A percentile compares a stretch with the other conserved stretches of the same genome.
Conservation (phyloP, 2,113 vertebrate species). For the Epinephelus lanceolatus region DNA sequence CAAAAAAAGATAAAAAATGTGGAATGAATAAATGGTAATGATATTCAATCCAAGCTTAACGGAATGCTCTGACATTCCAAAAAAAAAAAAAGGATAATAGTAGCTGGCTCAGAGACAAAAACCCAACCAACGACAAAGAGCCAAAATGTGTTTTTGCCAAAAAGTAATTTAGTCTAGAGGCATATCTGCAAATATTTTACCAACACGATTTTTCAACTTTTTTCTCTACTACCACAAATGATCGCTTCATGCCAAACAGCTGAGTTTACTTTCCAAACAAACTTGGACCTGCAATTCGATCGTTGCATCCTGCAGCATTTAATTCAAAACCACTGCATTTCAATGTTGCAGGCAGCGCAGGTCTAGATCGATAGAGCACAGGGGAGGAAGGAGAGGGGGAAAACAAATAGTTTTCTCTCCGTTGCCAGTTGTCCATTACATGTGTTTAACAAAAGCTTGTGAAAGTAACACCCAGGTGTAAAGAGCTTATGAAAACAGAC, state of each 20-base stretch:
- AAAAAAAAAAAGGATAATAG: conserved; percentile 38
- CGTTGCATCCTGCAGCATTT: conserved; percentile 17
- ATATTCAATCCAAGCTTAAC: conserved; percentile 37
- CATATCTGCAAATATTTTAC: conserved; percentile 55
- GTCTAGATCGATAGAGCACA: background rate
- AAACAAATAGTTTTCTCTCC: conserved; percentile 46
- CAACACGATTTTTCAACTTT: conserved; percentile 43
- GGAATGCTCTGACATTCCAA: conserved; percentile 50
- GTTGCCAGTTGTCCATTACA: conserved; percentile 76
- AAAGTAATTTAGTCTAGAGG: conserved; percentile 46
- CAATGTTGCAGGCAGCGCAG: background rate
- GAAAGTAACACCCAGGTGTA: conserved; percentile 74
- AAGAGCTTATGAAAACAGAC: conserved; percentile 77
- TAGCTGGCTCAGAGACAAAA: conserved; percentile 29
- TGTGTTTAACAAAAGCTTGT: conserved; percentile 73
- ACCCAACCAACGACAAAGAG: conserved; percentile 21
- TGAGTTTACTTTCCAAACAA: conserved; percentile 51
- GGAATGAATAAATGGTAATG: conserved; percentile 23
- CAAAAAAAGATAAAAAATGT: conserved; percentile 11
- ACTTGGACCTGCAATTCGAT: conserved; percentile 18
- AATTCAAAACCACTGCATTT: conserved; percentile 22
- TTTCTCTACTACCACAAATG: conserved; percentile 32
- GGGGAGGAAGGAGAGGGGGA: background rate
- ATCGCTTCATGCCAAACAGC: conserved; percentile 50
- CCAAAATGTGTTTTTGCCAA: conserved; percentile 60